Evolutionary conservation across 2,797 vertebrate genomes (phyloP).

Genomic region (Iguana delicatissima): DNA sequence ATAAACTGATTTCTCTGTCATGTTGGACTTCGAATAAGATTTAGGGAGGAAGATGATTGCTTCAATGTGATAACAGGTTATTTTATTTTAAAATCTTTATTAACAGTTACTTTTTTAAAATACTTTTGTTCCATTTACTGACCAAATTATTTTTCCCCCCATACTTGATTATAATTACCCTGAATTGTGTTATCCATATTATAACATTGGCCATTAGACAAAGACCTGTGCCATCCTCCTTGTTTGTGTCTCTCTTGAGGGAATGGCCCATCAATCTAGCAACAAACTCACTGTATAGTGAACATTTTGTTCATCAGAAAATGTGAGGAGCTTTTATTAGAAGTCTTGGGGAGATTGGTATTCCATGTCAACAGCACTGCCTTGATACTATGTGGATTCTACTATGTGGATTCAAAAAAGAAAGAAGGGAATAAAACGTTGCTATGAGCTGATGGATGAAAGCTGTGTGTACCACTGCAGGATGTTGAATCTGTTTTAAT

Average conservation of each 20-base stretch:
- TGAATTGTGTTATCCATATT: too few species aligned
- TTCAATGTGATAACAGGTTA: background rate
- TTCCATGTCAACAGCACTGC: background rate
- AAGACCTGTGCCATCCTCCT: background rate
- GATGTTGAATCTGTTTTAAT: background rate
- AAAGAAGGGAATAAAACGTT: background rate
- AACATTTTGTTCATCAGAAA: too few species aligned
- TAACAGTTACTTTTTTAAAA: slow-evolving; percentile 39
- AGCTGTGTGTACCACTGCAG: background rate
- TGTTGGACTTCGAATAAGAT: background rate
- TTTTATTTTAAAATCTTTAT: background rate
- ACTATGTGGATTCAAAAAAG: background rate
- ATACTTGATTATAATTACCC: too few species aligned
- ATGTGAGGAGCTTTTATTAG: background rate
- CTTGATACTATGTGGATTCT: background rate
- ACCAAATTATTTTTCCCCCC: too few species aligned
- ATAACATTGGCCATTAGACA: background rate
- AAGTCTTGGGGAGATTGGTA: background rate
- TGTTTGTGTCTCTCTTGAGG: background rate
- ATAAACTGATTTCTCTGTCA: background rate
- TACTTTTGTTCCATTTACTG: too few species aligned
- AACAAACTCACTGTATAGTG: background rate
- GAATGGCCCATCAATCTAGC: background rate
- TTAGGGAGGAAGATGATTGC: background rate
- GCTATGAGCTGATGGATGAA: background rate